Evolutionary conservation across 1,140 invertebrate species (phyloP), one percentile per base, ranked within the genome.

Genomic region (Trypoxylus dichotomus): DNA sequence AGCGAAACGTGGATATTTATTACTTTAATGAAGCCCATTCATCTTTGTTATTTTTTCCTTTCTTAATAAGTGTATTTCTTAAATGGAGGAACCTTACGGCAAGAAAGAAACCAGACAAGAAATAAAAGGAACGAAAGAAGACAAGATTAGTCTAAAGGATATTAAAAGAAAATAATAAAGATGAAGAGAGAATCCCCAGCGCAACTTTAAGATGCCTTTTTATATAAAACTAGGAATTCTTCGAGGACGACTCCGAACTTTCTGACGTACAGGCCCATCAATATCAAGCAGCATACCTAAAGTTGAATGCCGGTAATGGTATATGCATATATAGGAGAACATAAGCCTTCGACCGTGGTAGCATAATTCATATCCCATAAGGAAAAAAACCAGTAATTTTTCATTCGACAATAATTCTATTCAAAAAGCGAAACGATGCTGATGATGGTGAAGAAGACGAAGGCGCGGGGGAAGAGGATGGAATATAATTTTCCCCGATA

Each of bases 391-490:
- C 15, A 54, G 47, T 54, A 54, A 54, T 54, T 54, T 54, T 54
- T 54, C 47, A 54, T 54, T 54, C 47, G 19, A 54, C 47, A 54
- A 54, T 54, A 54, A 54, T 54, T 54, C 47, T 54, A 54, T 54
- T 54, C 47, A 54, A 5, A 54, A 19, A 54, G 47, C 15, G 15
- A 54, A 54, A 54, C 5, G 32, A 37, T 37, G 32, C 32, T 37
- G 47, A 54, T 54, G 47, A 54, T 15, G 19, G 15, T n/a, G 47
- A 54, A n/a, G 47, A 6, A 54, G 13, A 19, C 19, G 47, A 54
- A 43, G 42, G 42, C 10, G n/a, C 42, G 15, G 7, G 42, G 42
- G 15, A 37, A 37, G 32, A 37, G 32, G 32, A 37, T 8, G 32
- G 32, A 37, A 37, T 37, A 37, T 37, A 37, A 37, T 37, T 7